A percentile compares a stretch with the other conserved stretches of the same genome.
Conservation (phyloP, 2,113 vertebrate species). For the Gallinago paraguaiae region DNA sequence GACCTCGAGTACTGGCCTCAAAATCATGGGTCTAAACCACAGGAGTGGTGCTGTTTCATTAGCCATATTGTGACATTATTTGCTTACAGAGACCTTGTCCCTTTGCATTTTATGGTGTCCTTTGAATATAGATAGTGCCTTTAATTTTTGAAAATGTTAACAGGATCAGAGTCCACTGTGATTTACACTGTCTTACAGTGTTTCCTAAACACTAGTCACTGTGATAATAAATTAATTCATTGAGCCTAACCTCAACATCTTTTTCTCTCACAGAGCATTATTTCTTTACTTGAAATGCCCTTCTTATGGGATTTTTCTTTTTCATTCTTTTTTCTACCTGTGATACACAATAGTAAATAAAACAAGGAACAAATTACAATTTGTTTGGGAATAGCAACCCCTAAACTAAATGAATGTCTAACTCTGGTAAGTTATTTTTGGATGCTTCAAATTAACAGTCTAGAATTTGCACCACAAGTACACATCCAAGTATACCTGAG, state of each 20-base stretch:
- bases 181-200: not conserved
- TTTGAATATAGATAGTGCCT: not conserved
- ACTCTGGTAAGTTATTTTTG: not conserved
- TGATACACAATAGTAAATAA: not conserved
- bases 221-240: not conserved
- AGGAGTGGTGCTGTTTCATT: not conserved
- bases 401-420: not conserved
- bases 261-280: not conserved
- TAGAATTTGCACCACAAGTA: not conserved
- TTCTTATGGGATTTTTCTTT: not conserved
- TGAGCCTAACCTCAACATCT: not conserved
- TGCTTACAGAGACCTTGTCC: not conserved
- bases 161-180: not conserved
- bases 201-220: not conserved
- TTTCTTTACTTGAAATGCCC: not conserved
- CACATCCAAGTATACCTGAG: not conserved
- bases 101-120: not conserved
- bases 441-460: not conserved
- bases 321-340: not conserved
- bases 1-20: not conserved
- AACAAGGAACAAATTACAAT: not conserved
- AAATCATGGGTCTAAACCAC: not conserved
- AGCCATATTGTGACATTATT: accelerated
- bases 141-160: not conserved
- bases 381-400: not conserved